Base-by-base conservation (phyloP, 2,888 invertebrate genomes). In the Drosophila seclusa region DNA sequence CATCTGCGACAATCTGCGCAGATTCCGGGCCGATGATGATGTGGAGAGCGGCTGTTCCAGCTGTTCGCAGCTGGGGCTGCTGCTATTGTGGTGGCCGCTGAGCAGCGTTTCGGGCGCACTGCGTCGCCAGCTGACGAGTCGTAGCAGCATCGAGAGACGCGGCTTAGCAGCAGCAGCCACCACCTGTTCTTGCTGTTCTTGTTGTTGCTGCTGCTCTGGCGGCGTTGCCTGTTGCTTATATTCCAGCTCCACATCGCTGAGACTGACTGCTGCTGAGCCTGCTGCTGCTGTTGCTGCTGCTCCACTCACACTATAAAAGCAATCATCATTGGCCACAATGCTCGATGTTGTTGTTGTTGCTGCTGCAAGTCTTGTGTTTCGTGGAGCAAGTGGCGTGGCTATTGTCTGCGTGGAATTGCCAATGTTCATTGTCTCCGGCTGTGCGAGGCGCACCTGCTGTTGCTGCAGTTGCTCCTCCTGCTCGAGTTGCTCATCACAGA, bases 1-100 rank as follows among this genome's bases (percentile, higher is more conserved):
- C 42, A 91, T 78, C 77, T 93, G 91, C 48, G 93, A 92, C 45
- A 93, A 69, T 53, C 92, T 91, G n/a, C 92, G 81, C 53, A 89
- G 6, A 53, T 76, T 84, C 54, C 89, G 78, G 24, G 69, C 62
- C 31, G 80, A 87, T 31, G 75, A 78, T 1, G 83, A 72, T 4
- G 73, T 70, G 3, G 91, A 83, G 31, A 85, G 73, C 5, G 40
- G 38, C n/a, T 6, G 38, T 21, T 38, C 38, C 59, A 76, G 86
- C 59, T 76, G 86, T 6, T 75, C 64, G 11, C 16, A 24, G 49
- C 40, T 40, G 13, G 42, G 42, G 54, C 50, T 50, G 29, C 73
- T 66, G 52, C 80, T 81, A 4, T 36, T 38, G 59, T 68, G 72
- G 36, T 79, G 82, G 21, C 67, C 66, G 7, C 75, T 61, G 66